Percentiles rank a stretch among this genome's conserved stretches.
Evolutionary conservation across 2,797 vertebrate genomes (phyloP).

Genomic region (Anomalospiza imberbis): DNA sequence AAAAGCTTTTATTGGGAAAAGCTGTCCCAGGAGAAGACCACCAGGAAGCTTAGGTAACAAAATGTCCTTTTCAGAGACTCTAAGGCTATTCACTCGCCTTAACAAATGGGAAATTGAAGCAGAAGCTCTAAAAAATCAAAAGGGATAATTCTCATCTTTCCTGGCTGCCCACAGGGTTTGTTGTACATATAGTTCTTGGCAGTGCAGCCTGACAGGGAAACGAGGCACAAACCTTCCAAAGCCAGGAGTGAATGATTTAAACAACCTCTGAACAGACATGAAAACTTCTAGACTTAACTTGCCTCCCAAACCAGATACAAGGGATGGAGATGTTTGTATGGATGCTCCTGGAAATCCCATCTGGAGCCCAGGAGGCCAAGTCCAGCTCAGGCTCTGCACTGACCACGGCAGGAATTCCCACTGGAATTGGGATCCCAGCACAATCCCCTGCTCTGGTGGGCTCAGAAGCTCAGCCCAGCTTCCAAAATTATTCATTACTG

Average conservation of each 20-base stretch:
- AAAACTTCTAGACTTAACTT: background rate
- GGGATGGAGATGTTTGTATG: fast-evolving
- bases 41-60: background rate
- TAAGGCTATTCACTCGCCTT: background rate
- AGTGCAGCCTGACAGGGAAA: background rate
- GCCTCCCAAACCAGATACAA: fast-evolving
- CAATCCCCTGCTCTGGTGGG: background rate
- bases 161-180: constrained; percentile 39
- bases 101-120: background rate
- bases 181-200: background rate
- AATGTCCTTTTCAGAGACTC: background rate
- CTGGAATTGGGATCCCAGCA: background rate
- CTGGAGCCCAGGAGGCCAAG: fast-evolving
- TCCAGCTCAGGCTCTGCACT: background rate
- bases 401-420: background rate
- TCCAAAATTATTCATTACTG: fast-evolving
- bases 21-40: background rate
- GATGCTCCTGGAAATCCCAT: background rate
- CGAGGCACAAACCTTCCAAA: background rate
- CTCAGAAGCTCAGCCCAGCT: background rate
- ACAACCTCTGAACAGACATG: background rate
- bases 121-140: background rate
- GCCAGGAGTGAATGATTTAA: background rate
- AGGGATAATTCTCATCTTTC: constrained; percentile 39
- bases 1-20: background rate